These are phyloP conservation scores for Octodonta nipae DNA, from an alignment of 2,888 invertebrate genomes.

Conservation along the genomic window DNA sequence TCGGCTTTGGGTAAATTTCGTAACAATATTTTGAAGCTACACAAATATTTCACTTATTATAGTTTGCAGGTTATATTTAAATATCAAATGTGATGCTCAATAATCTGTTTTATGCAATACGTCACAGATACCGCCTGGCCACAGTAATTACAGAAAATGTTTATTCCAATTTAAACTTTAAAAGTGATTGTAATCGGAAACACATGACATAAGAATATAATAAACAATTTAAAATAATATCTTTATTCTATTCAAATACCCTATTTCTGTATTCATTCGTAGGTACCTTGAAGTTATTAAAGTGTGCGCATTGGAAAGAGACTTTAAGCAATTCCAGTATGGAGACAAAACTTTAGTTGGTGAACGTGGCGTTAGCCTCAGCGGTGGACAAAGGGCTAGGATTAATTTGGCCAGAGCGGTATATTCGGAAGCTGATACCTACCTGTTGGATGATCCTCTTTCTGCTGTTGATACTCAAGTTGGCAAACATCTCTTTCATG, in stretches of 20 bases:
- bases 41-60: no score
- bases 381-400: conserved; percentile 71
- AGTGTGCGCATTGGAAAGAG: conserved; percentile 52
- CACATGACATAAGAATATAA: no score
- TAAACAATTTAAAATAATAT: no score
- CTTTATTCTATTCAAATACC: not conserved
- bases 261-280: conserved; percentile 3
- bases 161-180: no score
- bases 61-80: no score
- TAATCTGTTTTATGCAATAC: no score
- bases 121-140: no score
- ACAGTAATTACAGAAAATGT: no score
- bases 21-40: no score
- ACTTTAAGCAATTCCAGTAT: conserved; percentile 56
- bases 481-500: conserved; percentile 57
- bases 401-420: conserved; percentile 66
- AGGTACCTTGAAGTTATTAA: conserved; percentile 37
- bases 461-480: conserved; percentile 69
- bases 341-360: conserved; percentile 67
- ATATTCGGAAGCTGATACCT: conserved; percentile 63
- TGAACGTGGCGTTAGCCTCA: conserved; percentile 62
- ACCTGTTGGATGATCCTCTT: conserved; percentile 66
- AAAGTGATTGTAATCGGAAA: no score
- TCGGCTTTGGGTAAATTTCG: no score
- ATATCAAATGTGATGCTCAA: no score